Evolutionary conservation across 92 coral and sea anemone species (phyloP), one percentile per base, ranked within the genome.

Genomic region (Parazoanthus darwini): DNA sequence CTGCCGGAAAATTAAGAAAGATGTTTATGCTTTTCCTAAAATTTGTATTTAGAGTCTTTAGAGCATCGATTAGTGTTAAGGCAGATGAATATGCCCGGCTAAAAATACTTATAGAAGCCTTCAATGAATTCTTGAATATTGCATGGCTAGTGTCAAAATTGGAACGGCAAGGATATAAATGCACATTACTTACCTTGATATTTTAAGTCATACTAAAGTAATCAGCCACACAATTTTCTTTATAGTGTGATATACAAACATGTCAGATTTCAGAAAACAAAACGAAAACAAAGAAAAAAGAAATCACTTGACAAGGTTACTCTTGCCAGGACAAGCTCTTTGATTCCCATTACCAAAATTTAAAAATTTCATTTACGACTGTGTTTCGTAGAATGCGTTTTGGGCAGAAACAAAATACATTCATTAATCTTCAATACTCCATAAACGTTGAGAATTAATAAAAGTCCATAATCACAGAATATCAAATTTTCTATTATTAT

Each of bases 291-390:
- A 37, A 37, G 2, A 74, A 76, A 37, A 37, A 7, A 76, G 33
- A 44, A 8, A 18, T 33, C 80, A 39, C 80, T 76, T 76, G 80
- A 76, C 80, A 76, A 29, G 80, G 80, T 76, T 50, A 76, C 15
- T 76, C 51, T 76, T 76, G 80, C 46, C 80, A 44, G 26, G 42
- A 76, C 80, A 76, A 76, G 80, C 59, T 15, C 59, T 54, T 54
- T 54, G 59, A 37, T 76, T 76, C 54, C 10, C 8, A 76, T 76
- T 76, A 39, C 43, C 78, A 25, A 38, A 37, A 42, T 54, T 54
- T 13, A 14, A 54, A 13, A 44, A 42, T 44, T 76, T 25, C n/a
- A 22, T 20, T 76, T 76, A 76, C 4, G 35, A 22, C 42, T 39
- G 11, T 37, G 80, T n/a, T 22, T 36, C 80, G 25, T 37, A 39